phyloP scores from a whole-genome alignment of 2,797 vertebrate species.

The Australoheros facetus region DNA sequence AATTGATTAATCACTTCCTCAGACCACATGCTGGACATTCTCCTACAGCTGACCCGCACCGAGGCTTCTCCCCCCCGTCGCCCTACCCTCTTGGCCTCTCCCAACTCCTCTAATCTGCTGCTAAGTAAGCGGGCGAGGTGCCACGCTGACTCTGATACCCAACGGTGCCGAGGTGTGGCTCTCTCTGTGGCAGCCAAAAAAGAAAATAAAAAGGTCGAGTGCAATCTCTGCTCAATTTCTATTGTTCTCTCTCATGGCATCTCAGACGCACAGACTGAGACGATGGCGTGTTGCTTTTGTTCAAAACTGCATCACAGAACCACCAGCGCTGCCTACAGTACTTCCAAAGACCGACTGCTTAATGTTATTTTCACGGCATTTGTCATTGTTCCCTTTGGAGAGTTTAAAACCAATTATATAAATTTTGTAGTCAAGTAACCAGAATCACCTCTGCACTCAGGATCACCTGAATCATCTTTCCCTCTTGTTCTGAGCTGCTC shows the following conservation, averaged over 20 bases:
- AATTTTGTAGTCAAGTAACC: neutral
- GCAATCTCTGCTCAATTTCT: constrained; percentile 45
- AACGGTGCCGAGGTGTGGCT: constrained; percentile 47
- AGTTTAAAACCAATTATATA: neutral
- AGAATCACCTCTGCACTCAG: neutral
- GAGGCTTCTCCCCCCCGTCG: neutral
- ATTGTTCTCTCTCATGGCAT: constrained; percentile 33
- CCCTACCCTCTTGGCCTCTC: neutral
- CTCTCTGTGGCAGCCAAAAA: constrained; percentile 33
- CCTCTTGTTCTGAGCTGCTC: neutral
- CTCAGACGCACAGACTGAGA: neutral
- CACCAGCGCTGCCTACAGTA: neutral
- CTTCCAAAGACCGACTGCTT: neutral
- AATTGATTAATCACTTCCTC: neutral
- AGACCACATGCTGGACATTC: neutral
- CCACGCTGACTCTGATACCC: constrained; percentile 52
- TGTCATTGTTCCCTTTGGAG: constrained; percentile 15
- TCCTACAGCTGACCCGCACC: neutral
- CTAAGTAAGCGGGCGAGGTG: constrained; percentile 33
- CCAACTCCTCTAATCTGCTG: constrained; percentile 1
- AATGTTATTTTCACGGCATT: neutral
- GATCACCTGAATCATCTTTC: neutral
- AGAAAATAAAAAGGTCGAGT: constrained; percentile 58
- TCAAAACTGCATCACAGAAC: constrained; percentile 1
- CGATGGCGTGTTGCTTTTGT: constrained; percentile 9